A percentile compares a stretch with the other conserved stretches of the same genome.
Conservation (phyloP, 2,888 invertebrate genomes). For the Trissoscelio sp. region DNA sequence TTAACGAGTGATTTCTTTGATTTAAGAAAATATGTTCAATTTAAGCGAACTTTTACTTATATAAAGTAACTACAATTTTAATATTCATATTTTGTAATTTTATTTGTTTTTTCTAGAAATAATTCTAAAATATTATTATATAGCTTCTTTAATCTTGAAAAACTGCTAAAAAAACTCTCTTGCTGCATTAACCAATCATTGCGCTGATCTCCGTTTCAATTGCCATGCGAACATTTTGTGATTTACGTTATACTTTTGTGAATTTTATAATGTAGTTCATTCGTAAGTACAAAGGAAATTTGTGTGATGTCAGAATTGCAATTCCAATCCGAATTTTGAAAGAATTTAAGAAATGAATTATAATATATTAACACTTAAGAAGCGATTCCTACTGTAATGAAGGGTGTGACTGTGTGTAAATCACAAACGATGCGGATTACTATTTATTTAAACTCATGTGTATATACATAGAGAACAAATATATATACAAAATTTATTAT, state of each 20-base stretch:
- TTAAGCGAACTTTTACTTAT: neutral
- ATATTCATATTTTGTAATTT: no score
- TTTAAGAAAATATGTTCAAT: conserved; percentile 24
- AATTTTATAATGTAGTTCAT: conserved; percentile 41
- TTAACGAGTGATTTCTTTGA: conserved; percentile 22
- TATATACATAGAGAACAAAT: conserved; percentile 17
- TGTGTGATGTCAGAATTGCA: conserved; percentile 50
- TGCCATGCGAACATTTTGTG: neutral
- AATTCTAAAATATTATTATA: no score
- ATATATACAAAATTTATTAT: conserved; percentile 35
- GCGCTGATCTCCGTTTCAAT: neutral
- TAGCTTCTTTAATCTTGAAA: no score
- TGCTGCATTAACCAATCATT: no score
- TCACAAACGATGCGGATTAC: conserved; percentile 27
- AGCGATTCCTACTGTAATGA: conserved; percentile 45
- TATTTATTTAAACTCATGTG: conserved; percentile 50
- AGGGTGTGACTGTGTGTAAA: conserved; percentile 43
- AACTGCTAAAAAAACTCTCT: no score
- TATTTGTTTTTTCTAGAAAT: no score
- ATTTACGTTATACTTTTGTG: conserved; percentile 9
- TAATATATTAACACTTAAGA: conserved; percentile 31
- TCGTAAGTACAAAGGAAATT: conserved; percentile 56
- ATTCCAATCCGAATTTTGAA: conserved; percentile 61
- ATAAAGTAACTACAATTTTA: no score
- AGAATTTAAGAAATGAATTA: conserved; percentile 53